Conservation (phyloP, 2,888 invertebrate species). For the Machimus rusticus region DNA sequence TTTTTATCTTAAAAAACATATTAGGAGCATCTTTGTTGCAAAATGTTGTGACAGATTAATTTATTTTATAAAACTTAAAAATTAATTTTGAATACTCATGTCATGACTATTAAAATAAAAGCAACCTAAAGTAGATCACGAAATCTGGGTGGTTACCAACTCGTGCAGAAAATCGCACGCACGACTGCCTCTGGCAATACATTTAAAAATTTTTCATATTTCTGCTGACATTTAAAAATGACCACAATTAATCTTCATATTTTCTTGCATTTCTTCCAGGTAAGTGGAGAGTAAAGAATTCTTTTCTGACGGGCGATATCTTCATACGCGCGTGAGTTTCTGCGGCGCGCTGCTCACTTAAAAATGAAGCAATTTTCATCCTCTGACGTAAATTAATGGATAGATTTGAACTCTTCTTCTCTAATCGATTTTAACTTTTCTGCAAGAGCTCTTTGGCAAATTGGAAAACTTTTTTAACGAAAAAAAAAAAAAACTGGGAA, state of each 20-base stretch:
- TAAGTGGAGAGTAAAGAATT: slow-evolving; percentile 1
- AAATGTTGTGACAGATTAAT: neutral
- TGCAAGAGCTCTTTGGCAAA: slow-evolving; percentile 46
- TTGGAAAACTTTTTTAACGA: slow-evolving; percentile 46
- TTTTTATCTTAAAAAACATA: too few species aligned
- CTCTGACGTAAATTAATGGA: slow-evolving; percentile 12
- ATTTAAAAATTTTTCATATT: neutral
- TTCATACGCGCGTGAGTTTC: neutral
- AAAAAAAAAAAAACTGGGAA: neutral
- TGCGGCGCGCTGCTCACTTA: neutral
- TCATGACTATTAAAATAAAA: neutral
- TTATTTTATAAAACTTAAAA: neutral
- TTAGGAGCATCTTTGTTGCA: too few species aligned
- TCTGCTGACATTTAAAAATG: neutral
- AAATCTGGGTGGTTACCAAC: neutral
- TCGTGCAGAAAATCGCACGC: neutral
- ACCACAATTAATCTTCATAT: neutral
- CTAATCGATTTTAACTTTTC: slow-evolving; percentile 33
- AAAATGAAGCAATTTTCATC: slow-evolving; percentile 7
- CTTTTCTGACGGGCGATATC: neutral
- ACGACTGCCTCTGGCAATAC: neutral
- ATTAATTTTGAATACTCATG: neutral
- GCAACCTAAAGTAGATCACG: neutral
- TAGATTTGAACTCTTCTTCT: slow-evolving; percentile 32
- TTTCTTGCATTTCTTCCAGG: slow-evolving; percentile 1